These are phyloP conservation scores for Clarias macrocephalus DNA, from an alignment of 2,113 vertebrate genomes.

Conservation along the genomic window DNA sequence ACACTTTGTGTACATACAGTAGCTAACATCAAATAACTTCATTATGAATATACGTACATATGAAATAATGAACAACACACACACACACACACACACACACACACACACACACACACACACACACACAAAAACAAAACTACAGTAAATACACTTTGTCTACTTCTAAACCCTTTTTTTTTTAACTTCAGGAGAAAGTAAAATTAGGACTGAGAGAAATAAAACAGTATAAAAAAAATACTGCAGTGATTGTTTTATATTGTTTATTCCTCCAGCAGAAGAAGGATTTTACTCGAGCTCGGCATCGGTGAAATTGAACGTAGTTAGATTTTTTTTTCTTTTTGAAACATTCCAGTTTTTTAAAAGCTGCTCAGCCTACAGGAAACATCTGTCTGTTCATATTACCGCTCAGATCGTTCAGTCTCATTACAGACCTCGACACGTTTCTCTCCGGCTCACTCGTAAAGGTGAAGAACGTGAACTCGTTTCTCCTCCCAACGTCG, in stretches of 20 bases:
- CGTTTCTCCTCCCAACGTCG: slow-evolving; percentile 11
- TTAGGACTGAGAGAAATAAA: background rate
- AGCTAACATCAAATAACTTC: too few relatives aligned
- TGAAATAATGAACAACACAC: too few relatives aligned
- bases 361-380: background rate
- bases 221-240: background rate
- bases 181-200: too few relatives aligned
- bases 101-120: too few relatives aligned
- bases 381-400: background rate
- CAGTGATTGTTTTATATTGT: background rate
- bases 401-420: background rate
- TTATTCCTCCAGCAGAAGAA: background rate
- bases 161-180: too few relatives aligned
- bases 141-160: too few relatives aligned
- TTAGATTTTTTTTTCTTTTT: background rate
- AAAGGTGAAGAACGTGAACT: background rate
- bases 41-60: too few relatives aligned
- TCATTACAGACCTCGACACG: background rate
- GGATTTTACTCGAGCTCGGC: background rate
- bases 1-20: too few relatives aligned
- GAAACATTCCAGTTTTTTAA: background rate
- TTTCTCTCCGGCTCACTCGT: background rate
- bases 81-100: too few relatives aligned
- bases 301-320: background rate
- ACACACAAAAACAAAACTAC: too few relatives aligned